phyloP scores from a whole-genome alignment of 2,797 vertebrate genomes.

The Myotis vivesi region DNA sequence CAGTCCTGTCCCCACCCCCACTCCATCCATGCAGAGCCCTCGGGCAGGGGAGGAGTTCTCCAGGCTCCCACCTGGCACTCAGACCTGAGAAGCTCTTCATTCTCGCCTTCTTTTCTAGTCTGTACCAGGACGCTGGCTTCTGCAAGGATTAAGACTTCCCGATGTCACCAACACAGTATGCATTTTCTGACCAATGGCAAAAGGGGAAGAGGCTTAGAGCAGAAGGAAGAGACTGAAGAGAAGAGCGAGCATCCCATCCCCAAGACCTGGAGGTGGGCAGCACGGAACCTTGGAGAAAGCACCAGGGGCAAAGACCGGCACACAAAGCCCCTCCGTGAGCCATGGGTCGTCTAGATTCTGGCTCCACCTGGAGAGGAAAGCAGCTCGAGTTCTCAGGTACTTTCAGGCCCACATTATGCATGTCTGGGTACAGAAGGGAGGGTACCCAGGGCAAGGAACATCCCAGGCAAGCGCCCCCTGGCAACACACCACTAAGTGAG shows the following conservation, averaged over 20 bases:
- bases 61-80: neutral
- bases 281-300: neutral
- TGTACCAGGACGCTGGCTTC: neutral
- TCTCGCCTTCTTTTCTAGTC: neutral
- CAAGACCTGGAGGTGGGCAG: neutral
- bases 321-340: neutral
- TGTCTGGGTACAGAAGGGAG: neutral
- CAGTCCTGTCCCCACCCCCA: too few relatives aligned
- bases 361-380: neutral
- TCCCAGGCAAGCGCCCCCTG: neutral
- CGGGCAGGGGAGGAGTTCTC: neutral
- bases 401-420: neutral
- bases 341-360: fast-evolving
- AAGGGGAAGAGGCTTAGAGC: neutral
- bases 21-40: neutral
- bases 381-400: neutral
- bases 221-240: neutral
- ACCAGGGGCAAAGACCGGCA: fast-evolving
- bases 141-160: neutral
- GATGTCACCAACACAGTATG: neutral
- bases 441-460: neutral
- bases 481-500: neutral
- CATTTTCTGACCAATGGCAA: neutral
- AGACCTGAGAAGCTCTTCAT: neutral
- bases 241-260: neutral